Evolutionary conservation across 2,888 invertebrate species (phyloP).

Genomic region (Spodoptera littoralis): DNA sequence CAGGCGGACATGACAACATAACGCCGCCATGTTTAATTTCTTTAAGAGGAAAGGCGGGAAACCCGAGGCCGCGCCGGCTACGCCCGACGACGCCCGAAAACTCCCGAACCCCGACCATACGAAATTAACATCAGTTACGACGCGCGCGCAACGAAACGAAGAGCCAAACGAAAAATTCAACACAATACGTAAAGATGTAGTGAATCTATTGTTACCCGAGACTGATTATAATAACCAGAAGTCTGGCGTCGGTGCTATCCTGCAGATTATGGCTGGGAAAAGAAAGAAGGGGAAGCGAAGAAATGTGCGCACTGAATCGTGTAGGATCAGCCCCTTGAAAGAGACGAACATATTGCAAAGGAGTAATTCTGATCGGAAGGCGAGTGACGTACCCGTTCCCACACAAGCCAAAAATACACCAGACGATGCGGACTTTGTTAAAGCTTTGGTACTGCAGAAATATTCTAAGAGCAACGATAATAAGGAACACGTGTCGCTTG

Average conservation of each 20-base stretch:
- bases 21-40: conserved; percentile 82
- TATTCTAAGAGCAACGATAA: conserved; percentile 77
- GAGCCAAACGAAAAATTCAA: conserved; percentile 66
- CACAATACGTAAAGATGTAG: conserved; percentile 82
- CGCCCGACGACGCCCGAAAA: conserved; percentile 68
- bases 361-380: conserved; percentile 69
- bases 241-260: conserved; percentile 78
- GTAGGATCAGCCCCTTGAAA: conserved; percentile 72
- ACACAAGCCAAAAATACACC: conserved; percentile 78
- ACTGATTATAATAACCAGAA: conserved; percentile 80
- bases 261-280: conserved; percentile 85
- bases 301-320: conserved; percentile 73
- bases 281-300: conserved; percentile 71
- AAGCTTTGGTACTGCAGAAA: conserved; percentile 83
- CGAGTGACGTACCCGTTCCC: conserved; percentile 61
- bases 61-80: conserved; percentile 71
- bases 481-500: conserved; percentile 82
- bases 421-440: conserved; percentile 79
- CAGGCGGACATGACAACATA: conserved; percentile 72
- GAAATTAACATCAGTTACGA: conserved; percentile 70
- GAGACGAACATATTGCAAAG: conserved; percentile 71
- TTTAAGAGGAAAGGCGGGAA: conserved; percentile 85
- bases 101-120: conserved; percentile 65
- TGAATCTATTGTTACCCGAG: conserved; percentile 80
- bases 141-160: conserved; percentile 70